Percentiles rank a stretch among this genome's conserved stretches.
These are phyloP conservation scores for Bufotes viridis DNA, from an alignment of 2,797 vertebrate genomes.

Conservation along the genomic window DNA sequence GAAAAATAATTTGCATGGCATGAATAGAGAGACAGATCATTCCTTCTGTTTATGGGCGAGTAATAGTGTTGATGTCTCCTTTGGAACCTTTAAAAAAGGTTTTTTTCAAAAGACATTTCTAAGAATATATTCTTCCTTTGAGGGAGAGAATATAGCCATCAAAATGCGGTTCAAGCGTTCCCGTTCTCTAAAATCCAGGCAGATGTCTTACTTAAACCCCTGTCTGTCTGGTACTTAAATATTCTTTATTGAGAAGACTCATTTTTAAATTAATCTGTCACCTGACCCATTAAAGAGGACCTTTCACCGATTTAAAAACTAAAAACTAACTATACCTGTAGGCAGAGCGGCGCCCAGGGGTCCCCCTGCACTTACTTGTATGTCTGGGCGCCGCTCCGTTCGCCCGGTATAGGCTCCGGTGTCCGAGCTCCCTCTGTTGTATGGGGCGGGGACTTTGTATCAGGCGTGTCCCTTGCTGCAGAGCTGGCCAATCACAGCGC, in stretches of 20 bases:
- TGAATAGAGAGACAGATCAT: constrained; percentile 28
- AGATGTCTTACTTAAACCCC: constrained; percentile 23
- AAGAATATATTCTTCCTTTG: constrained; percentile 21
- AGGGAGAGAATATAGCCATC: background rate
- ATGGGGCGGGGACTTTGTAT: too few species aligned
- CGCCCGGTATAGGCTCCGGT: too few species aligned
- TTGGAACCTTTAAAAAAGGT: background rate
- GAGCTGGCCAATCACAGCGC: too few species aligned
- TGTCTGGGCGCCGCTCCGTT: too few species aligned
- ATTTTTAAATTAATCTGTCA: background rate
- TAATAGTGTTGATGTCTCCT: constrained; percentile 13
- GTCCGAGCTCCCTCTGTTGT: too few species aligned
- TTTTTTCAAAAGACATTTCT: constrained; percentile 25
- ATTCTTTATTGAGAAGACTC: background rate
- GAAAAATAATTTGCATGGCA: constrained; percentile 40
- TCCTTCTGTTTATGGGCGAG: background rate
- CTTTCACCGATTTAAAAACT: too few species aligned
- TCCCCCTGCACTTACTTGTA: too few species aligned
- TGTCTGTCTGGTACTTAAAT: background rate
- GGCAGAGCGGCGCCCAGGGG: too few species aligned
- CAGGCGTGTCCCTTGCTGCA: too few species aligned
- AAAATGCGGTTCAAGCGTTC: constrained; percentile 20
- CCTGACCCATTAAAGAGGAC: background rate
- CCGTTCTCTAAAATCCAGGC: background rate
- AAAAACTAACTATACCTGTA: too few species aligned